Base-by-base conservation (phyloP, 2,797 vertebrate species). In the Poliocrania exsul region DNA sequence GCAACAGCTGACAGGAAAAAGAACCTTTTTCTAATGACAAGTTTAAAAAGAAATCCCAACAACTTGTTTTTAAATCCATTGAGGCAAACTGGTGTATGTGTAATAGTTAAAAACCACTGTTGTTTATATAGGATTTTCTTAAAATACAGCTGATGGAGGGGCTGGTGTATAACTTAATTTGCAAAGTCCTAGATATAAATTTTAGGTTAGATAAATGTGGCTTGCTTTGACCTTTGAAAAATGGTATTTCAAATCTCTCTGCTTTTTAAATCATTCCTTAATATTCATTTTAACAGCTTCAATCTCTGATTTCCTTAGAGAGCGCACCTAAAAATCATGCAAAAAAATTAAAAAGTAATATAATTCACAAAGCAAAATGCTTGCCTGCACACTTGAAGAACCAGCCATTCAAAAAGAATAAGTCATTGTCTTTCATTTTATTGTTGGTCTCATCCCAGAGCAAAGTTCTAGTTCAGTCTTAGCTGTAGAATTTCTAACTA, bases 1-100 rank as follows among this genome's bases (percentile, higher is more conserved):
- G 67, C 60, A 80, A 1, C 54, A 92, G n/a, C 20, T 62, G 26
- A 58, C 66, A 69, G 19, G 58, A 79, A 85, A 88, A 95, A 90
- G 20, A 65, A 86, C 61, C 35, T 83, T 82, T 58, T 61, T 37
- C 47, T 82, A 16, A 79, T 40, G 17, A 46, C 42, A 89, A 58
- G 31, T 54, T 74, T 13, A n/a, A 35, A 62, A 86, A 50, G 28
- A 84, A n/a, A 25, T 5, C 6, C 20, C 9, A 47, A 72, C 44
- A 79, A 51, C n/a, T 88, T 95, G 57, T 90, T 95, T 83, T 86
- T 71, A 97, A 94, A 73, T 94, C 83, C 51, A 88, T 64, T 82
- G 33, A 88, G 64, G 71, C 69, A 91, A 47, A 14, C 58, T 60
- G 11, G 37, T 73, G 13, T 19, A 35, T 23, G 3, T 66, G 49